phyloP scores from a whole-genome alignment of 2,797 vertebrate genomes.

The Acipenser transmontanus region DNA sequence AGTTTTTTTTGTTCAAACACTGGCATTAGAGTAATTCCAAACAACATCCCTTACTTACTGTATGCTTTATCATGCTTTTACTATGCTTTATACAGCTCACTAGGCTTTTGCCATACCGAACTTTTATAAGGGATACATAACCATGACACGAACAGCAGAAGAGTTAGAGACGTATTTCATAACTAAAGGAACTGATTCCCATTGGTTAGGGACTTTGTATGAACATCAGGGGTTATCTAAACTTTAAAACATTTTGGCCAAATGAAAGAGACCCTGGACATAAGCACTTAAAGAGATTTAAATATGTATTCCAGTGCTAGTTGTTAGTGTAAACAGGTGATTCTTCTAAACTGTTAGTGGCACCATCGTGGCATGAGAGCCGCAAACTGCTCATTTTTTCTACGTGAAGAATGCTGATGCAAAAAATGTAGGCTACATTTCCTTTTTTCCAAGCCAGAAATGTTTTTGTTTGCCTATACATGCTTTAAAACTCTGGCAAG shows the following conservation, averaged over 20 bases:
- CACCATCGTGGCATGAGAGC: conserved; percentile 1
- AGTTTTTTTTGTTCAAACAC: no score
- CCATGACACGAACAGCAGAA: no score
- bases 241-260: not conserved
- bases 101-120: no score
- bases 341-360: not conserved
- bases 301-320: no score
- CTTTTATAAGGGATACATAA: no score
- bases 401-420: not conserved
- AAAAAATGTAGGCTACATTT: not conserved
- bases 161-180: not conserved
- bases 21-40: no score
- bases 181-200: not conserved
- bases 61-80: no score
- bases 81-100: no score
- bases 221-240: not conserved
- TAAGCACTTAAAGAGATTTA: not conserved
- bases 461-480: conserved; percentile 10
- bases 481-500: conserved; percentile 32
- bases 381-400: not conserved
- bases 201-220: not conserved
- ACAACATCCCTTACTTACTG: no score
- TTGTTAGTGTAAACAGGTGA: no score
- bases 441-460: conserved; percentile 23
- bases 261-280: not conserved